Conservation (phyloP, 2,113 vertebrate species). For the Seriola aureovittata region DNA sequence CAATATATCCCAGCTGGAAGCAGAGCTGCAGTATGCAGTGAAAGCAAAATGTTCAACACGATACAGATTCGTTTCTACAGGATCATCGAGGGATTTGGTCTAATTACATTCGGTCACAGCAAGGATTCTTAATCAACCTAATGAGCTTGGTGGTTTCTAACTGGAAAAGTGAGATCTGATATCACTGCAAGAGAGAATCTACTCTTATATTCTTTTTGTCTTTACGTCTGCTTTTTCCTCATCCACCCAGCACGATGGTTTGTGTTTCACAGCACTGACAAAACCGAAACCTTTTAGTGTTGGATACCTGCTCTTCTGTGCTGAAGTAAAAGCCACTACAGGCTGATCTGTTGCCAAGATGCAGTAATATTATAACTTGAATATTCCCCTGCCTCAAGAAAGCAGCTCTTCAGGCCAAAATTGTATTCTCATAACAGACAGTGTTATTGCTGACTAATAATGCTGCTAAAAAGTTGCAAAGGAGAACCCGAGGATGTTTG, state of each 20-base stretch:
- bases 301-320: slow-evolving; percentile 39
- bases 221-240: slow-evolving; percentile 28
- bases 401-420: slow-evolving; percentile 50
- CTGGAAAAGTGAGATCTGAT: slow-evolving; percentile 43
- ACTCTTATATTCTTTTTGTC: slow-evolving; percentile 13
- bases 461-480: slow-evolving; percentile 40
- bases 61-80: slow-evolving; percentile 44
- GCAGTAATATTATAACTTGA: slow-evolving; percentile 64
- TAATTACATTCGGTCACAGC: slow-evolving; percentile 66
- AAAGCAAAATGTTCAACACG: slow-evolving; percentile 39
- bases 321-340: slow-evolving; percentile 52
- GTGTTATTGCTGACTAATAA: slow-evolving; percentile 58
- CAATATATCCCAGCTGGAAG: neutral
- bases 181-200: slow-evolving; percentile 25
- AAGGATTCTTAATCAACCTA: slow-evolving; percentile 64
- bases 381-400: slow-evolving; percentile 59
- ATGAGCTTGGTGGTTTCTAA: slow-evolving; percentile 53
- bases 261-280: slow-evolving; percentile 34
- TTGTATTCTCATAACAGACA: slow-evolving; percentile 42
- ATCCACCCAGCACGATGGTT: slow-evolving; percentile 23
- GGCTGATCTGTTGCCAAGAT: slow-evolving; percentile 62
- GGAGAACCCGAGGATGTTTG: neutral
- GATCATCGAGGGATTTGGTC: slow-evolving; percentile 65
- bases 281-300: slow-evolving; percentile 55
- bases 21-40: neutral